Evolutionary conservation across 2,113 vertebrate genomes (phyloP).

Genomic region (Noturus placidus): DNA sequence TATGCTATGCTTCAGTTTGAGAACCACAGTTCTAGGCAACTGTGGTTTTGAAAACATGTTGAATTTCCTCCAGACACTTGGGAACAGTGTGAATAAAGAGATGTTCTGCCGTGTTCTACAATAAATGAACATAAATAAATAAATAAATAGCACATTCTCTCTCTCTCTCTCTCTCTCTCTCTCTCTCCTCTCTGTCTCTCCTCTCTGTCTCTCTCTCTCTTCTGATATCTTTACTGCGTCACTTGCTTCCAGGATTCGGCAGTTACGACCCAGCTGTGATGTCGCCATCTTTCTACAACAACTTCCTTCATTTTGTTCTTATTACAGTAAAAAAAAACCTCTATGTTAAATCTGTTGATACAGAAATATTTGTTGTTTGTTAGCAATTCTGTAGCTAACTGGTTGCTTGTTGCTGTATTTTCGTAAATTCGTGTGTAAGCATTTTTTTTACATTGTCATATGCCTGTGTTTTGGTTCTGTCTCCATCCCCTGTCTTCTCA

Average conservation of each 20-base stretch:
- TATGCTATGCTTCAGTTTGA: neutral
- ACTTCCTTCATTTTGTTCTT: neutral
- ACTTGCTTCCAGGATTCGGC: neutral
- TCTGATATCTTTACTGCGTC: neutral
- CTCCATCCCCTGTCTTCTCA: neutral
- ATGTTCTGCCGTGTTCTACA: neutral
- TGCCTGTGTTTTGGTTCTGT: neutral
- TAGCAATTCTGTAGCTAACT: neutral
- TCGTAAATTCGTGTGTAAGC: neutral
- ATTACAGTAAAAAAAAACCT: neutral
- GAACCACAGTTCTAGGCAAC: neutral
- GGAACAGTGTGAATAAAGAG: neutral
- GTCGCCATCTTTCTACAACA: neutral
- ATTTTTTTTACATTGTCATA: neutral
- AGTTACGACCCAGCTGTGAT: neutral
- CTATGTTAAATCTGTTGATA: neutral
- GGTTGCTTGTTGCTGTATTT: no score
- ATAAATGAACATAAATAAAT: no score
- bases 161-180: neutral
- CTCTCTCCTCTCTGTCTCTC: neutral
- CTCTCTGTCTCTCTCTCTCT: neutral
- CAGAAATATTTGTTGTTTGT: neutral
- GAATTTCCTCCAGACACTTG: neutral
- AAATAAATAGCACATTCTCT: neutral
- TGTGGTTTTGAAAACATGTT: neutral